Evolutionary conservation across 2,113 vertebrate genomes (phyloP), one percentile per base, ranked within the genome.

Genomic region (Actinemys pallida): DNA sequence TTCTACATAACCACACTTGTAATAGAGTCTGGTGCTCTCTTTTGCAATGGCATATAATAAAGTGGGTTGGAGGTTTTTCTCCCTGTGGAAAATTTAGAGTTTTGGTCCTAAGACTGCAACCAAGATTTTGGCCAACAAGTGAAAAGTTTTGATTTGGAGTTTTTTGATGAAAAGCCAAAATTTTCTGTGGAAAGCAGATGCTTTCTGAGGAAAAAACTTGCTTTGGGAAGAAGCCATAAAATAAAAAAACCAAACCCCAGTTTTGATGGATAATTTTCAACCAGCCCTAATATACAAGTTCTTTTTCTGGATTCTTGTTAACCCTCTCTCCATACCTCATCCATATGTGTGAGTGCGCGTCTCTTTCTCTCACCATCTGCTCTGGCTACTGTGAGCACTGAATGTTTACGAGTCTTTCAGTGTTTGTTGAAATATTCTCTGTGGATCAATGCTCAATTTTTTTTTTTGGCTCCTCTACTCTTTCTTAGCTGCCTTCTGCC

Each of bases 401-500:
- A 93, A 45, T 94, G n/a, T 92, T 92, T 92, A 93, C 91, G 69
- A 69, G 65, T 53, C 86, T 50, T 84, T 83, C 25, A 2, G 42
- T 91, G 29, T 95, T 94, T 87, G 86, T 42, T 88, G 89, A 84
- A 85, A 91, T 89, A 81, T 50, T 81, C 87, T 88, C 89, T 39
- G 92, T 93, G 83, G 95, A 95, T 97, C 84, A 78, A 65, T 95
- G 93, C 95, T 78, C 91, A 88, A 19, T 92, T 97, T 91, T 91
- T 81, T 95, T 97, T 95, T 97, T 92, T 91, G 94, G 92, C 88
- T 95, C 20, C 80, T 78, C 85, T 76, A 50, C 65, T 47, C 80
- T 81, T 86, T 89, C 93, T 62, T 78, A 76, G 86, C 94, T 5
- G 94, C 97, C 95, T 96, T 97, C 95, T 97, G 96, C 95, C 96